These are phyloP conservation scores for Crotalus viridis DNA, from an alignment of 2,113 vertebrate species.

Conservation along the genomic window DNA sequence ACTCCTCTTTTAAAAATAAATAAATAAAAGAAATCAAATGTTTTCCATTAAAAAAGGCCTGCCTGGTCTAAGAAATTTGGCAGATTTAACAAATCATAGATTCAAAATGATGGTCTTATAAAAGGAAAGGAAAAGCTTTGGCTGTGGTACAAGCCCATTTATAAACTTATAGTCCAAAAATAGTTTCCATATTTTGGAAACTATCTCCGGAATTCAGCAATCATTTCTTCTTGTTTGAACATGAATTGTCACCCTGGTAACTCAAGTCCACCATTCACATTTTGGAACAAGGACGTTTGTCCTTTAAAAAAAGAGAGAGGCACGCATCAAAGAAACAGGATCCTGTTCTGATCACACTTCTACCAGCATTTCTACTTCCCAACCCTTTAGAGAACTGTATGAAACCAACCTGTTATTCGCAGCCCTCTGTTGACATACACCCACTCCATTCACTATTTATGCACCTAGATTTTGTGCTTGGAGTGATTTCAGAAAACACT, in stretches of 20 bases:
- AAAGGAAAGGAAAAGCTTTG: not conserved
- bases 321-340: not conserved
- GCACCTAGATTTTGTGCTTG: not conserved
- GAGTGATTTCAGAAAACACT: not conserved
- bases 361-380: not conserved
- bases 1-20: not conserved
- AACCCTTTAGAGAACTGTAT: not conserved
- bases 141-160: not conserved
- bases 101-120: not conserved
- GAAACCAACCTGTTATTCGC: not conserved
- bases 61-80: not conserved
- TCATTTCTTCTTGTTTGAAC: not conserved
- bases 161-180: not conserved
- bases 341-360: not conserved
- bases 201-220: not conserved
- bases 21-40: not conserved
- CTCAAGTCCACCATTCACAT: not conserved
- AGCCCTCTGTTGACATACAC: not conserved
- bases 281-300: not conserved
- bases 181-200: not conserved
- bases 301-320: not conserved
- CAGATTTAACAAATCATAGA: not conserved
- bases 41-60: not conserved
- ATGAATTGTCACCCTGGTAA: not conserved
- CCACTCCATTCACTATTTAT: not conserved